Conservation (phyloP, 2,888 invertebrate genomes). For the Perizoma affinitatum region DNA sequence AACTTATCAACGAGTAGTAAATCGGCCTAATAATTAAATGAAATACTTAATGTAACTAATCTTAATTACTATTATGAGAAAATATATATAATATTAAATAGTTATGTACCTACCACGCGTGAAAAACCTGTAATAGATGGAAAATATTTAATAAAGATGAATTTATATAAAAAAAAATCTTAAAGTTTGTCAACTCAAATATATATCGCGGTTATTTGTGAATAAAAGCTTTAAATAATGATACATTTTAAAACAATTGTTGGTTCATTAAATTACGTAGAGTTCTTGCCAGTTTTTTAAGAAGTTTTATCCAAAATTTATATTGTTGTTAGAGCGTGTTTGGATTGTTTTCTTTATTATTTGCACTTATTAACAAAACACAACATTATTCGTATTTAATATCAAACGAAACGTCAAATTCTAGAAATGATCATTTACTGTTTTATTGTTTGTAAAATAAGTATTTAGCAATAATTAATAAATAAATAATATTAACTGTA, state of each 20-base stretch:
- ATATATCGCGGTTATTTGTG: conserved; percentile 18
- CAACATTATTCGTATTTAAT: neutral
- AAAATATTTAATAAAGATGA: neutral
- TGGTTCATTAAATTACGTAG: conserved; percentile 12
- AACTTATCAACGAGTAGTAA: conserved; percentile 78
- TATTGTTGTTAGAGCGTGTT: conserved; percentile 19
- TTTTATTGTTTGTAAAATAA: conserved; percentile 3
- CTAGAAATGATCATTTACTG: too few relatives aligned
- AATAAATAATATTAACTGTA: too few relatives aligned
- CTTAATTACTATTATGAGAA: conserved; percentile 15
- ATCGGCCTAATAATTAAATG: conserved; percentile 80
- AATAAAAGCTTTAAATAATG: conserved; percentile 31
- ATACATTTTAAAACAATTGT: conserved; percentile 11
- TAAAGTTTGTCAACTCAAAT: neutral
- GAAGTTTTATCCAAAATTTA: conserved; percentile 19
- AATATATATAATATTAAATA: neutral
- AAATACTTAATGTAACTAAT: conserved; percentile 36
- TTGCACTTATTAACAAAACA: conserved; percentile 33
- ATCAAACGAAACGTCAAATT: neutral
- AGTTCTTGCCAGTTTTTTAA: conserved; percentile 33
- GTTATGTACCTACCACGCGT: too few relatives aligned
- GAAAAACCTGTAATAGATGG: neutral
- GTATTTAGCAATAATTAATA: neutral
- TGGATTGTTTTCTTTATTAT: conserved; percentile 10
- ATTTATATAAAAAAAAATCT: conserved; percentile 12